phyloP scores from a whole-genome alignment of 2,888 invertebrate species.

The Apamea sordens region DNA sequence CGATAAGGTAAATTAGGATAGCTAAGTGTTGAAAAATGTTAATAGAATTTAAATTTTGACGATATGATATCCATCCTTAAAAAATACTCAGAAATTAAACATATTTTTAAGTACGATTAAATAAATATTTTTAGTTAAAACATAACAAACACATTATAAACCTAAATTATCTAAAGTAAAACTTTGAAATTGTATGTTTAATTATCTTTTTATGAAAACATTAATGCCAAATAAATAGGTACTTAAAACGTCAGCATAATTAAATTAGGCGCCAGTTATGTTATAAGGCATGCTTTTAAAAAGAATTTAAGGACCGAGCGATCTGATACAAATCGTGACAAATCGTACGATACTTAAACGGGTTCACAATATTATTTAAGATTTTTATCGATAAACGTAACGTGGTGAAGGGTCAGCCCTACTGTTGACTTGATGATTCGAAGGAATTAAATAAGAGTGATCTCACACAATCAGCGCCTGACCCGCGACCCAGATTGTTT shows the following conservation, averaged over 20 bases:
- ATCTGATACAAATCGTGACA: neutral
- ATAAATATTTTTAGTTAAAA: neutral
- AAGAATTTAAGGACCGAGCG: neutral
- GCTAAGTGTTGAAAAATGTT: neutral
- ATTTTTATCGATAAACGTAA: constrained; percentile 8
- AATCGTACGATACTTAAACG: neutral
- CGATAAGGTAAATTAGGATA: neutral
- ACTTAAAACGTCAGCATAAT: neutral
- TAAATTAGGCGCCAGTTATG: neutral
- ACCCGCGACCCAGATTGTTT: constrained; percentile 5
- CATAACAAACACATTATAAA: neutral
- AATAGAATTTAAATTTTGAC: neutral
- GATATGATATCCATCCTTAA: neutral
- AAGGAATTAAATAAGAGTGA: constrained; percentile 6
- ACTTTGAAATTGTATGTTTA: neutral
- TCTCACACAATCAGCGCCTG: neutral
- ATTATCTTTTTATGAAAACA: neutral
- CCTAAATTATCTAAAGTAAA: neutral
- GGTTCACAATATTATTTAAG: neutral
- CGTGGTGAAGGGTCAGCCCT: constrained; percentile 5
- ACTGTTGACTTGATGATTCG: neutral
- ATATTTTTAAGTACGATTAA: neutral
- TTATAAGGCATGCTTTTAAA: neutral
- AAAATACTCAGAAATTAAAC: neutral
- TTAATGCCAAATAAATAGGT: no score